phyloP scores from a whole-genome alignment of 2,113 vertebrate species.

The Bos indicus region DNA sequence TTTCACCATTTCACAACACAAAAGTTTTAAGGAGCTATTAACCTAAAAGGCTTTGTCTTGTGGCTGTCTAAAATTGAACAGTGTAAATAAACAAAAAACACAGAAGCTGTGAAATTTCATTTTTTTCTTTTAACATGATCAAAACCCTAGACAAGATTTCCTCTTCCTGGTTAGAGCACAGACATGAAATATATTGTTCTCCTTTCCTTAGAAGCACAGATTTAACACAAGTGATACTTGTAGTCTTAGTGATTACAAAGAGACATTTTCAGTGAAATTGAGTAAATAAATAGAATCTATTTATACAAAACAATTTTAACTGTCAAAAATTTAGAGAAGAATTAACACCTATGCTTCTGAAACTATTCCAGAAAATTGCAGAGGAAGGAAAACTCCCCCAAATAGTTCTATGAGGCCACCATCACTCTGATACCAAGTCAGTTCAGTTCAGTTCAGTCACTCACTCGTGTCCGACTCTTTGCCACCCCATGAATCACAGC shows the following conservation, averaged over 20 bases:
- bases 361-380: neutral
- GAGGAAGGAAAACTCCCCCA: neutral
- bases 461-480: too few relatives aligned
- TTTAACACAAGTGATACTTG: neutral
- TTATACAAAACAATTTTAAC: neutral
- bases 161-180: neutral
- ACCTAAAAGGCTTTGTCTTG: neutral
- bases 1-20: neutral
- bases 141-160: neutral
- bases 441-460: too few relatives aligned
- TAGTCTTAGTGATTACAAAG: neutral
- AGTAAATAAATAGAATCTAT: neutral
- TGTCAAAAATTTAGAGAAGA: neutral
- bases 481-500: too few relatives aligned
- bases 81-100: neutral
- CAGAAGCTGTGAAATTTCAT: neutral
- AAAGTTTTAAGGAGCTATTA: neutral
- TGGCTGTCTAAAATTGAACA: neutral
- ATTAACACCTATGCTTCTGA: neutral
- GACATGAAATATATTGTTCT: neutral
- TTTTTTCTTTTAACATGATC: neutral
- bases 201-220: neutral
- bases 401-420: neutral
- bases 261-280: neutral
- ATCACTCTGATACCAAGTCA: neutral